Evolutionary conservation across 2,888 invertebrate genomes (phyloP).

Genomic region (Drosophila neutralis): DNA sequence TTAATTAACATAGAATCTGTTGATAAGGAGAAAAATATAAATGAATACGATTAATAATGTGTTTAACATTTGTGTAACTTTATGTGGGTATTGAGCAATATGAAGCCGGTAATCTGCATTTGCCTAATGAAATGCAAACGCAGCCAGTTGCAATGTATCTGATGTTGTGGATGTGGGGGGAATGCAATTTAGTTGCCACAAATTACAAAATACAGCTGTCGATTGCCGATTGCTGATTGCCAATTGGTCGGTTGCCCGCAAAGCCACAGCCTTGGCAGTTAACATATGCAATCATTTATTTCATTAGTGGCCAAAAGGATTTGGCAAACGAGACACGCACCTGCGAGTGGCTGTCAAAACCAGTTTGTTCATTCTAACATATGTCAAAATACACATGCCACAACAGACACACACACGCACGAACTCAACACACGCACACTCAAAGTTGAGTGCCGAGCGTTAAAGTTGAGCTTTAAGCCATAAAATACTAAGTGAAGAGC

Average conservation of each 20-base stretch:
- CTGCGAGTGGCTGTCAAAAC: constrained; percentile 39
- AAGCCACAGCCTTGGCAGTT: constrained; percentile 23
- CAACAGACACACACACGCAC: background rate
- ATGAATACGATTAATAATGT: background rate
- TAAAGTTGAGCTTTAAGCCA: constrained; percentile 12
- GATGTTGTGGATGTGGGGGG: background rate
- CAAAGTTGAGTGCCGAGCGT: constrained; percentile 31
- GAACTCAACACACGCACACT: background rate
- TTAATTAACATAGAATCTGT: background rate
- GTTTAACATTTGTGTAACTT: background rate
- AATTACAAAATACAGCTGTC: constrained; percentile 33
- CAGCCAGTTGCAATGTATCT: constrained; percentile 10
- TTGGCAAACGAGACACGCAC: constrained; percentile 39
- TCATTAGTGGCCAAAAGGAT: constrained; percentile 12
- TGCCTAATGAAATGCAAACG: background rate
- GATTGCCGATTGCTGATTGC: constrained; percentile 1
- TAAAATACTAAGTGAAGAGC: constrained; percentile 16
- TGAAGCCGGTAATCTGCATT: background rate
- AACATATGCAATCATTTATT: constrained; percentile 1
- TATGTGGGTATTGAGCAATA: background rate
- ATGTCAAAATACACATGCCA: background rate
- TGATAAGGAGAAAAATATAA: background rate
- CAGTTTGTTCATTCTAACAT: constrained; percentile 13
- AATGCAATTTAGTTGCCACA: constrained; percentile 41
- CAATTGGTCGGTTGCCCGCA: constrained; percentile 1